Conservation (phyloP, 2,888 invertebrate genomes). For the Andricus quercusramuli region DNA sequence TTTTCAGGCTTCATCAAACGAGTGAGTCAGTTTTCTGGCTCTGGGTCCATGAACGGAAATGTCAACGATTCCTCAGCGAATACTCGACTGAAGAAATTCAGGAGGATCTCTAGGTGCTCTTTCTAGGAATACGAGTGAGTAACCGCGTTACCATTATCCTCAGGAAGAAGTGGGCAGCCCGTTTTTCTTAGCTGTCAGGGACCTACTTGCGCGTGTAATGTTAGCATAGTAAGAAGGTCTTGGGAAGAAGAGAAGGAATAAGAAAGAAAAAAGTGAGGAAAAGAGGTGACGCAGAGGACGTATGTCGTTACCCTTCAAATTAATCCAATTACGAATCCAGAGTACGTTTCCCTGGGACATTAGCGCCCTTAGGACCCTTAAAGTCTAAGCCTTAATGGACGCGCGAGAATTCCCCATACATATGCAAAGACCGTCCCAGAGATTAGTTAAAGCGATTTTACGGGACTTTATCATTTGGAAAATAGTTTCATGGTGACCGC, state of each 20-base stretch:
- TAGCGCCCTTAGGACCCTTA: slow-evolving; percentile 64
- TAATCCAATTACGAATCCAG: slow-evolving; percentile 74
- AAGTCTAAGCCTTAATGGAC: slow-evolving; percentile 68
- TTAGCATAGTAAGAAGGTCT: background rate
- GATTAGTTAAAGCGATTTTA: slow-evolving; percentile 68
- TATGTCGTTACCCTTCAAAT: slow-evolving; percentile 67
- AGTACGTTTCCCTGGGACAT: slow-evolving; percentile 62
- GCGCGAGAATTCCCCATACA: slow-evolving; percentile 64
- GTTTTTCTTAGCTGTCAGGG: slow-evolving; percentile 10
- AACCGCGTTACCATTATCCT: slow-evolving; percentile 8
- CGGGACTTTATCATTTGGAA: slow-evolving; percentile 55
- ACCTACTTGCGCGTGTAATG: background rate
- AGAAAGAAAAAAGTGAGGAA: background rate
- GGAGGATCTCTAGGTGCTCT: background rate
- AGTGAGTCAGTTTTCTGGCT: background rate
- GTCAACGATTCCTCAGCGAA: slow-evolving; percentile 5
- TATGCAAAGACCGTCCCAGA: slow-evolving; percentile 66
- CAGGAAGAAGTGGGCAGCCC: background rate
- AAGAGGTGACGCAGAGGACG: background rate
- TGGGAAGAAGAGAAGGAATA: background rate
- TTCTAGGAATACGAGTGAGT: slow-evolving; percentile 13
- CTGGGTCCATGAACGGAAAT: background rate
- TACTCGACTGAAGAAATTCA: background rate
- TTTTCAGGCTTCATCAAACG: too few species aligned
- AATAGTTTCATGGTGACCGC: slow-evolving; percentile 37